Percentiles rank a stretch among this genome's conserved stretches.
phyloP scores from a whole-genome alignment of 2,888 invertebrate species.

The Epinotia bilunana region DNA sequence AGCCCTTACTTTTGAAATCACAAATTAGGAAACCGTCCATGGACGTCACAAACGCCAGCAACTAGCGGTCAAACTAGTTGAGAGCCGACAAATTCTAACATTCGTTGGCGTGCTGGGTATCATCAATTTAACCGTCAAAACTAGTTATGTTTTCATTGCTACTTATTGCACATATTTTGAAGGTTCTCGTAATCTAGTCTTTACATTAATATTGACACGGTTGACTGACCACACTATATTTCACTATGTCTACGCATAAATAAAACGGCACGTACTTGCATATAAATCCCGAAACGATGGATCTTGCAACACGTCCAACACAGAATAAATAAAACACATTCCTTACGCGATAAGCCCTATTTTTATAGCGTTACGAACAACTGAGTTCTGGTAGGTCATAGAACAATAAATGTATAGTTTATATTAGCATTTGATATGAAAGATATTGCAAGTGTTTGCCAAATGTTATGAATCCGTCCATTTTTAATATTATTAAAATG shows the following conservation, averaged over 20 bases:
- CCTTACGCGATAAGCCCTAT: not conserved
- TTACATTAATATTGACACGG: not conserved
- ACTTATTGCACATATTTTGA: not conserved
- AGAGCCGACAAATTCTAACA: no score
- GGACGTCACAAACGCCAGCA: no score
- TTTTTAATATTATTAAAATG: slow-evolving; percentile 9
- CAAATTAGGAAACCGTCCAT: no score
- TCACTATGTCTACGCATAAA: not conserved
- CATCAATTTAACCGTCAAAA: no score
- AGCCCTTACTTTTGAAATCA: no score
- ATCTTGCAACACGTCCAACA: not conserved
- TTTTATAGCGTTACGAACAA: not conserved
- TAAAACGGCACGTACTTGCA: not conserved
- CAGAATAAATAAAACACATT: slow-evolving; percentile 4
- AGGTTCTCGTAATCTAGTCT: not conserved
- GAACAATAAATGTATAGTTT: not conserved
- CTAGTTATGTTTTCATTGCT: not conserved
- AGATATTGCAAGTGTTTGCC: slow-evolving; percentile 4
- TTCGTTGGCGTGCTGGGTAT: no score
- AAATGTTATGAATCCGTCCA: slow-evolving; percentile 20
- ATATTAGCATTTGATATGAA: slow-evolving; percentile 7
- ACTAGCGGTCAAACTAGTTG: no score
- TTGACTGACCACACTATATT: not conserved
- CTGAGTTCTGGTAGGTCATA: not conserved
- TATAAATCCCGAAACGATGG: not conserved